phyloP scores from a whole-genome alignment of 2,797 vertebrate species.

The Rhinella marina region DNA sequence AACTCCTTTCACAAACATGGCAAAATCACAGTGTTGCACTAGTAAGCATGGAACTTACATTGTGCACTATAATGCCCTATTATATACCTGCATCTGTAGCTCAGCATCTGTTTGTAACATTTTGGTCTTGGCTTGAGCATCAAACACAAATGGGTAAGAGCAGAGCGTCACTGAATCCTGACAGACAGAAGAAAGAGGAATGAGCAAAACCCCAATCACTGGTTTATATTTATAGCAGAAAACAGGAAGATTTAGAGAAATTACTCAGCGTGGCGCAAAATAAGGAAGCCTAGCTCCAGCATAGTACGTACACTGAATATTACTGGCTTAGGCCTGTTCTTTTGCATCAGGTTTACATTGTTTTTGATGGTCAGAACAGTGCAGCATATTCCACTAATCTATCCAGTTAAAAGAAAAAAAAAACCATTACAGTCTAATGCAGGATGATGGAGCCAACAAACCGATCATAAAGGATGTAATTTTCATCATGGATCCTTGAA shows the following conservation, averaged over 20 bases:
- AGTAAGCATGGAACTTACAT: not conserved
- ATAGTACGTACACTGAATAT: no score
- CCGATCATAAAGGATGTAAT: not conserved
- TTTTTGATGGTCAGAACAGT: not conserved
- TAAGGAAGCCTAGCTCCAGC: not conserved
- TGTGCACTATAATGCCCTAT: not conserved
- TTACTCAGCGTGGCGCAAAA: no score
- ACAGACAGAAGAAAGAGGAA: constrained; percentile 41
- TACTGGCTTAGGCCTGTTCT: not conserved
- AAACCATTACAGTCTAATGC: not conserved
- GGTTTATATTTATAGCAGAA: not conserved
- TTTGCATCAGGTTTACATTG: not conserved
- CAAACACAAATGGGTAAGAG: constrained; percentile 96
- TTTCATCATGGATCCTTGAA: not conserved
- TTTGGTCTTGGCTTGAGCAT: constrained; percentile 97
- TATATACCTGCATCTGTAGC: constrained; percentile 94
- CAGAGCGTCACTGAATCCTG: constrained; percentile 92
- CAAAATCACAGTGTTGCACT: not conserved
- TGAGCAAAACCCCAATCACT: not conserved
- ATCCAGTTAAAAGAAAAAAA: not conserved
- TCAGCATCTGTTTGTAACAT: constrained; percentile 98
- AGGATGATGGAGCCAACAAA: constrained; percentile 40
- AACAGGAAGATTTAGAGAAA: not conserved
- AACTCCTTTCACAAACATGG: not conserved
- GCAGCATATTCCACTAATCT: not conserved